Evolutionary conservation across 1,140 invertebrate species (phyloP).

Genomic region (Mya arenaria): DNA sequence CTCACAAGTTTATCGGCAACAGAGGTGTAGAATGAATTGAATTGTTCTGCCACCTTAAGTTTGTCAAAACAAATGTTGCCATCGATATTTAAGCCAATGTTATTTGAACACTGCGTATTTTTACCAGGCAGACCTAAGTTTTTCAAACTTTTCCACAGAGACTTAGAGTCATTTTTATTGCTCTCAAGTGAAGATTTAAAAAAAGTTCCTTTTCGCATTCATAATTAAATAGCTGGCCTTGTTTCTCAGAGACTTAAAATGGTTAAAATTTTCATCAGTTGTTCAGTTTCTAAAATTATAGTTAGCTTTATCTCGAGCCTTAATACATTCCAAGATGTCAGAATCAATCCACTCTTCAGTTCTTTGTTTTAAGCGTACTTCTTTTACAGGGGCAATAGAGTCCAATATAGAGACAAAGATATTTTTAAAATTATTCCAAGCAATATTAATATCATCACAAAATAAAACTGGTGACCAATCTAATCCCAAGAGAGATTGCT

Average conservation of each 20-base stretch:
- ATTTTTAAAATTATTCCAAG: conserved; percentile 34
- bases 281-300: conserved; percentile 5
- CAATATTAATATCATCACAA: conserved; percentile 33
- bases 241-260: conserved; percentile 19
- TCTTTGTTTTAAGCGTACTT: conserved; percentile 22
- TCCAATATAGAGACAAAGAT: conserved; percentile 22
- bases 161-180: conserved; percentile 37
- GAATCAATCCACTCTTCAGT: conserved; percentile 36
- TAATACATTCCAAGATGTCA: conserved; percentile 23
- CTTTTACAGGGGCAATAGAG: conserved; percentile 21
- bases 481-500: conserved; percentile 8
- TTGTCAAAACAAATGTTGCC: conserved; percentile 38
- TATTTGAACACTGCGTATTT: not conserved
- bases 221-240: too few species aligned
- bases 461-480: conserved; percentile 28
- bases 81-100: conserved; percentile 31
- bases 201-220: too few species aligned
- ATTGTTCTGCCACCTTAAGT: conserved; percentile 17
- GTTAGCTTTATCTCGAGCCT: conserved; percentile 8
- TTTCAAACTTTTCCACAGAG: conserved; percentile 40
- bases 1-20: conserved; percentile 34
- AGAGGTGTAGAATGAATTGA: conserved; percentile 24
- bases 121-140: conserved; percentile 24
- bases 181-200: conserved; percentile 6
- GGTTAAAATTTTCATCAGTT: conserved; percentile 9